Conservation (phyloP, 1,140 invertebrate species). For the Papilio xuthus region DNA sequence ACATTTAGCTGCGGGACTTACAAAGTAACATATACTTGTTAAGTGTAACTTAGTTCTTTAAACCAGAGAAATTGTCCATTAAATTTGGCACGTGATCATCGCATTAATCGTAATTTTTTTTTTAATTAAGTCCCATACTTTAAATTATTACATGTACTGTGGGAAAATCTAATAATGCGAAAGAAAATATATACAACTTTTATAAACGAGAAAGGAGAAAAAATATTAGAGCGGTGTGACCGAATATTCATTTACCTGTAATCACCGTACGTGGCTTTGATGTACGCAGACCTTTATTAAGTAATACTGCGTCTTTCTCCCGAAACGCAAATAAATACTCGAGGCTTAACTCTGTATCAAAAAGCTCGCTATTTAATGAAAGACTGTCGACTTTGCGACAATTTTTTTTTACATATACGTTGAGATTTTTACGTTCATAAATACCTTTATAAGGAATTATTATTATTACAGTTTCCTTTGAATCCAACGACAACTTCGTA, state of each 20-base stretch:
- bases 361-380: constrained; percentile 37
- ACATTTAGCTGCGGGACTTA: not conserved
- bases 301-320: constrained; percentile 31
- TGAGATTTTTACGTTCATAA: constrained; percentile 14
- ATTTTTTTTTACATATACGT: constrained; percentile 13
- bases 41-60: no score
- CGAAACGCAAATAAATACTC: constrained; percentile 37
- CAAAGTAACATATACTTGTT: no score
- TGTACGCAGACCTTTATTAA: constrained; percentile 32
- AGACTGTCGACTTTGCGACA: constrained; percentile 36
- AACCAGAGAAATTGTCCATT: no score
- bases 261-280: constrained; percentile 35
- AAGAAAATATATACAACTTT: not conserved
- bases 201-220: not conserved
- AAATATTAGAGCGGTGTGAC: constrained; percentile 23
- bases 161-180: constrained; percentile 28
- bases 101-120: no score
- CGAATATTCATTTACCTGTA: constrained; percentile 24
- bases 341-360: constrained; percentile 31
- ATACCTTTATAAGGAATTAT: constrained; percentile 25
- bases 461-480: constrained; percentile 32
- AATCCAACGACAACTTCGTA: not conserved
- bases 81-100: no score
- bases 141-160: not conserved
- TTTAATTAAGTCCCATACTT: no score